Conservation (phyloP, 2,113 vertebrate species). For the Urocitellus parryii region DNA sequence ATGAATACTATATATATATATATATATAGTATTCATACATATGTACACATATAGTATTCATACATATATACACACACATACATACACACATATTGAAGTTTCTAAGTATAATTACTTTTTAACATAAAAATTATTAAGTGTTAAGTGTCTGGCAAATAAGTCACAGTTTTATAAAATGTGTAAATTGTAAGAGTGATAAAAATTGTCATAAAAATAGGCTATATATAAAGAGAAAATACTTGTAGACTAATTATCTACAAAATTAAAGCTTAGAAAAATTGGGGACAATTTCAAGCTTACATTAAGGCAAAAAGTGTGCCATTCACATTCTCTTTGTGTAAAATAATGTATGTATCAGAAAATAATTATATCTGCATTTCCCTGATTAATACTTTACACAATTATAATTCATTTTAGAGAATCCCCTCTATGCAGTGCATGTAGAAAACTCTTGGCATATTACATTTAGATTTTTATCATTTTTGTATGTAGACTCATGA, state of each 20-base stretch:
- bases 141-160: neutral
- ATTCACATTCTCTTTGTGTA: neutral
- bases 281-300: neutral
- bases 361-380: neutral
- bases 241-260: neutral
- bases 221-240: neutral
- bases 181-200: neutral
- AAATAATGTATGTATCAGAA: neutral
- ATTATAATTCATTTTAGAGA: neutral
- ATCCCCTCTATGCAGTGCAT: neutral
- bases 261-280: constrained; percentile 6
- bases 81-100: neutral
- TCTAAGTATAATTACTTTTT: neutral
- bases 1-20: neutral
- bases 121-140: neutral
- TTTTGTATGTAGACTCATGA: neutral
- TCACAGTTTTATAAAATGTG: neutral
- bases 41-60: too few species aligned
- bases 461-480: neutral
- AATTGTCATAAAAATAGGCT: neutral
- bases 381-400: neutral
- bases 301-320: neutral
- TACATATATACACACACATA: too few species aligned
- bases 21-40: neutral
- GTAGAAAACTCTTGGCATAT: neutral